Conservation (phyloP, 1,140 invertebrate species). For the Apolygus lucorum region DNA sequence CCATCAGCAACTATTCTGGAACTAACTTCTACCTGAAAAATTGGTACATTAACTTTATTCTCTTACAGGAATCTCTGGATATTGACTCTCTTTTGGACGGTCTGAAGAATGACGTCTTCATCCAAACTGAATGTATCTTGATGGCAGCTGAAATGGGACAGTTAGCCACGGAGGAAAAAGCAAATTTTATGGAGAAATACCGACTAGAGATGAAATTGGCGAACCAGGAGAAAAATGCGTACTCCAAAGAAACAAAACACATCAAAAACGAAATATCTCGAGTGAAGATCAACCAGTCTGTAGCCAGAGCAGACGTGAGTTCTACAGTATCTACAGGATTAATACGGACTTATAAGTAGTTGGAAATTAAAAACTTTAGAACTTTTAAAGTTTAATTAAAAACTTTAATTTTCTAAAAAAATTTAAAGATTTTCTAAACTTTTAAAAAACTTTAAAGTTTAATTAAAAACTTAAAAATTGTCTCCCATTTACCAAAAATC, state of each 20-base stretch:
- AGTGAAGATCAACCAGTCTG: constrained; percentile 11
- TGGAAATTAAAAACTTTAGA: too few species aligned
- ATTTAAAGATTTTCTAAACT: too few species aligned
- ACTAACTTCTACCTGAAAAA: too few species aligned
- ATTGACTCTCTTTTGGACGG: constrained; percentile 7
- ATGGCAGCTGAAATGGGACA: constrained; percentile 16
- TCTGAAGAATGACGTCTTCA: constrained; percentile 6
- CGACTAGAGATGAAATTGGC: constrained; percentile 14
- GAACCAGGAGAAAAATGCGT: constrained; percentile 8
- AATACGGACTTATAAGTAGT: too few species aligned
- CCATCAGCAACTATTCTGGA: too few species aligned
- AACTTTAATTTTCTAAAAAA: too few species aligned
- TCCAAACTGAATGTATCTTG: constrained; percentile 17
- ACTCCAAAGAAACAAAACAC: constrained; percentile 8
- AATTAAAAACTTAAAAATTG: too few species aligned
- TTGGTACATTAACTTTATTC: too few species aligned
- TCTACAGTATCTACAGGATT: too few species aligned
- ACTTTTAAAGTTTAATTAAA: too few species aligned
- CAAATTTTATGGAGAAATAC: constrained; percentile 13
- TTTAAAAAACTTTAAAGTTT: too few species aligned
- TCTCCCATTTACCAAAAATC: too few species aligned
- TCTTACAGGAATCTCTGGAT: constrained; percentile 16
- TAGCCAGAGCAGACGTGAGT: constrained; percentile 14
- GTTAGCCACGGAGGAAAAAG: constrained; percentile 12
- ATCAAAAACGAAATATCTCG: constrained; percentile 7